Evolutionary conservation across 2,113 vertebrate species (phyloP).

Genomic region (Nothoprocta perdicaria): DNA sequence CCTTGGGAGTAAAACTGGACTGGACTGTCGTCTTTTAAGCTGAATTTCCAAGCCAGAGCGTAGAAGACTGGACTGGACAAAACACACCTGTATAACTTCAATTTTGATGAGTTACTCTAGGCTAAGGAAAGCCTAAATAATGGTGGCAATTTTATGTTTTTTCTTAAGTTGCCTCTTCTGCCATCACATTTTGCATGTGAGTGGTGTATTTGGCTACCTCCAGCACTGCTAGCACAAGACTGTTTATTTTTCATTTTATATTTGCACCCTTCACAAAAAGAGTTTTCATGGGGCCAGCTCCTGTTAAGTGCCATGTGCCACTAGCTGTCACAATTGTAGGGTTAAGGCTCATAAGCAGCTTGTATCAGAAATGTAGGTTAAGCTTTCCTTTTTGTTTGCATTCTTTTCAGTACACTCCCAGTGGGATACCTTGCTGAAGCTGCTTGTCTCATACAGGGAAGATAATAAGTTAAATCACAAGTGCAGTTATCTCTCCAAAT

Average conservation of each 20-base stretch:
- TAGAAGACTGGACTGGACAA: neutral
- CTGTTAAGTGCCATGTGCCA: neutral
- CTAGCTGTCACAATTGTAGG: neutral
- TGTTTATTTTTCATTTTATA: neutral
- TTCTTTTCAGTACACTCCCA: neutral
- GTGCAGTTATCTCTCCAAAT: neutral
- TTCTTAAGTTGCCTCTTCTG: neutral
- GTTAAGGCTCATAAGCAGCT: slow-evolving; percentile 1
- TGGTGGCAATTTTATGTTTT: no score
- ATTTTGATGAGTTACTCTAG: neutral
- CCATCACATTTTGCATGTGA: neutral
- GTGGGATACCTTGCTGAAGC: neutral
- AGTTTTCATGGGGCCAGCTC: neutral
- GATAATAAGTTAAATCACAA: slow-evolving; percentile 43
- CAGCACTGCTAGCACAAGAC: neutral
- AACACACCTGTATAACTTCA: neutral
- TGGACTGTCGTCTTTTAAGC: neutral
- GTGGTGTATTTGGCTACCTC: neutral
- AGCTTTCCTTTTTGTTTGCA: neutral
- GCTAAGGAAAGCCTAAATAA: neutral
- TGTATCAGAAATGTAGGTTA: neutral
- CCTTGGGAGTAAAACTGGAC: neutral
- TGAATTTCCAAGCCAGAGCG: neutral
- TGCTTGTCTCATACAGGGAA: slow-evolving; percentile 29
- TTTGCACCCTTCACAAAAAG: neutral